phyloP scores from a whole-genome alignment of 2,888 invertebrate species.

The Stictocephala bisonia region DNA sequence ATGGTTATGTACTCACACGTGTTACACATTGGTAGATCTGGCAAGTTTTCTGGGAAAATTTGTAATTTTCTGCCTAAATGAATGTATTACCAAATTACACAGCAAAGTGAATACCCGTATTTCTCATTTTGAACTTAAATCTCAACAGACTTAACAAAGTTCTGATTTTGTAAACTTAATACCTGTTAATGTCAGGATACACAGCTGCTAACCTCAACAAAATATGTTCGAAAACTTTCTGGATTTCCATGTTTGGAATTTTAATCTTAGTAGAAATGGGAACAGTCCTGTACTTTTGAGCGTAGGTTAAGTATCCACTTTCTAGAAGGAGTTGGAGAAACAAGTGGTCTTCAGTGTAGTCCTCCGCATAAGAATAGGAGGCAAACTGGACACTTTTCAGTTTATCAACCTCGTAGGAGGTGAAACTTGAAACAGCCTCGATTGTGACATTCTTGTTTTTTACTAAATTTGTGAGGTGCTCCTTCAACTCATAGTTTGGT shows the following conservation, averaged over 20 bases:
- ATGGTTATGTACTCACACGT: too few species aligned
- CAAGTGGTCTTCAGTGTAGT: constrained; percentile 13
- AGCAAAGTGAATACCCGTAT: too few species aligned
- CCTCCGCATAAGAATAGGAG: background rate
- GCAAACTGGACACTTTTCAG: background rate
- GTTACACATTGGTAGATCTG: too few species aligned
- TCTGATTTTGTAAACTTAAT: too few species aligned
- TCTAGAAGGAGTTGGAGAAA: constrained; percentile 6
- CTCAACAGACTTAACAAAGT: too few species aligned
- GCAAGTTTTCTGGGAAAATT: too few species aligned
- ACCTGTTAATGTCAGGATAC: too few species aligned
- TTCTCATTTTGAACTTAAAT: too few species aligned
- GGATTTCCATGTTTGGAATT: constrained; percentile 1
- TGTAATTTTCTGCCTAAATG: too few species aligned
- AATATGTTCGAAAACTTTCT: constrained; percentile 12
- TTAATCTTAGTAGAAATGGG: background rate
- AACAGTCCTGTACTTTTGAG: background rate
- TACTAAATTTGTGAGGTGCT: background rate
- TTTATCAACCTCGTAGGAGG: background rate
- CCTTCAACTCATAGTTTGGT: background rate
- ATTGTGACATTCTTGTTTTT: background rate
- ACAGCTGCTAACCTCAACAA: too few species aligned
- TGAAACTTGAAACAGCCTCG: constrained; percentile 10
- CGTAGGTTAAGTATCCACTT: constrained; percentile 18
- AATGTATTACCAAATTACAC: too few species aligned